Conservation (phyloP, 2,113 vertebrate species). For the Myanophis thanlyinensis region DNA sequence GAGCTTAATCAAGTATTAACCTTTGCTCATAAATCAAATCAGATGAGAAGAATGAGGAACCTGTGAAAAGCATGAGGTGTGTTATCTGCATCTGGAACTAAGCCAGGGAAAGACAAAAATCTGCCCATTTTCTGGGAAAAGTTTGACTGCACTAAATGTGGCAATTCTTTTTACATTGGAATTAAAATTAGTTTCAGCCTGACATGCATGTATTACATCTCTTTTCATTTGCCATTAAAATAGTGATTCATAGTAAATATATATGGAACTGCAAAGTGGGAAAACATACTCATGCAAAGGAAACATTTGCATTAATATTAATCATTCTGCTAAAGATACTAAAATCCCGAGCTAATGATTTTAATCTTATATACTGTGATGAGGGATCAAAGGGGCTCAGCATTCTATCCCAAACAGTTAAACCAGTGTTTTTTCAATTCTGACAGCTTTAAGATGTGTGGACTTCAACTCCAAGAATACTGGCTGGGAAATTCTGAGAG, state of each 20-base stretch:
- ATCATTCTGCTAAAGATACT: neutral
- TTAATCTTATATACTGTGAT: neutral
- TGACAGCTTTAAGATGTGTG: neutral
- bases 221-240: neutral
- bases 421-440: neutral
- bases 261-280: neutral
- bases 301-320: neutral
- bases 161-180: neutral
- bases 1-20: neutral
- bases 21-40: neutral
- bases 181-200: neutral
- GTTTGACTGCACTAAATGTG: neutral
- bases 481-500: neutral
- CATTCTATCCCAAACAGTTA: neutral
- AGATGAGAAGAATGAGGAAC: conserved; percentile 8
- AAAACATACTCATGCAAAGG: neutral
- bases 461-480: neutral
- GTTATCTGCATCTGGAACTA: neutral
- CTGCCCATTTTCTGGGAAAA: neutral
- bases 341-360: neutral
- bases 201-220: neutral
- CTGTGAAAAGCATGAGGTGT: neutral
- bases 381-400: neutral
- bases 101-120: conserved; percentile 6
- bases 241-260: neutral